phyloP scores from a whole-genome alignment of 2,888 invertebrate species.

The Tetragonula carbonaria region DNA sequence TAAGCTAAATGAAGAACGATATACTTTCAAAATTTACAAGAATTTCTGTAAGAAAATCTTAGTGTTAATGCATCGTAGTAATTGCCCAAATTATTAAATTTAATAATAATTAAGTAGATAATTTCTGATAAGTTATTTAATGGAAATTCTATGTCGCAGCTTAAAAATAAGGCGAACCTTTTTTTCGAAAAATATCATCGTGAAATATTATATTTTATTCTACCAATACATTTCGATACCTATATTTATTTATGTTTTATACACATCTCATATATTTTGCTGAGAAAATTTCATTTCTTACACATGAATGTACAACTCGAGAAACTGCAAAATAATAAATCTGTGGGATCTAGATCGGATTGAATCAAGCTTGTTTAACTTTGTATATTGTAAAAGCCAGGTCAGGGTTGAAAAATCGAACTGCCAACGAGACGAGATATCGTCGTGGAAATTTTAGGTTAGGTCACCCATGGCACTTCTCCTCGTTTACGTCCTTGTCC shows the following conservation, averaged over 20 bases:
- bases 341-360: neutral
- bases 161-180: neutral
- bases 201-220: neutral
- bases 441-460: constrained; percentile 20
- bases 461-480: constrained; percentile 17
- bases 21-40: no score
- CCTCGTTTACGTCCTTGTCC: constrained; percentile 19
- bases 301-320: no score
- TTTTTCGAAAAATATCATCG: neutral
- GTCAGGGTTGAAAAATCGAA: constrained; percentile 30
- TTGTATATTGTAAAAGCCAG: neutral
- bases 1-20: no score
- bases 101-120: neutral
- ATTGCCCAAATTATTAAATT: neutral
- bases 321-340: neutral
- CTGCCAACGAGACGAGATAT: constrained; percentile 4
- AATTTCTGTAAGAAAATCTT: no score
- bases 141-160: neutral
- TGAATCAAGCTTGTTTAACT: constrained; percentile 14
- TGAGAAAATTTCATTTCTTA: no score
- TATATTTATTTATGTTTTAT: no score
- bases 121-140: neutral
- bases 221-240: no score
- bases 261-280: no score
- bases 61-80: neutral